Base-by-base conservation (phyloP, 2,797 vertebrate species). In the Coregonus sp. region DNA sequence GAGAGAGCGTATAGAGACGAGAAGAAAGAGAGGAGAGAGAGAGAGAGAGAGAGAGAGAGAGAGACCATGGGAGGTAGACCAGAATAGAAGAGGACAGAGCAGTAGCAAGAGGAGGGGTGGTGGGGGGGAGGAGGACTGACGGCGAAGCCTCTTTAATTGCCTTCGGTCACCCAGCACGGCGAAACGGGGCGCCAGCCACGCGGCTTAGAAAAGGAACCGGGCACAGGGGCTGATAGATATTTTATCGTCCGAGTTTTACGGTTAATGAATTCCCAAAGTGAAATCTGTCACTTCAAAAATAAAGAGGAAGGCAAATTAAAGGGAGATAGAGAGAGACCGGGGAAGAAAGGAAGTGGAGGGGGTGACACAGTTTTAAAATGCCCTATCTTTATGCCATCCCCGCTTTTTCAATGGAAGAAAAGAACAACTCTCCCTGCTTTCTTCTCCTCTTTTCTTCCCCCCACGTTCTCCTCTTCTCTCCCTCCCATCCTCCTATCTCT, bases 201-300 rank as follows among this genome's bases (percentile, higher is more conserved):
- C 94, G 85, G 95, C 94, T 94, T 91, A 93, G 91, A 89, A 91
- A 93, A 94, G 94, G 93, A 95, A 93, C 94, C 94, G 90, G 90
- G 87, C 91, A 89, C 87, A 88, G 89, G 80, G 87, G 82, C 89
- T 93, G 94, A 97, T 97, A 96, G 95, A 95, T 95, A 96, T 97
- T 97, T 97, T 96, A 97, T 96, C 96, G 91, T 94, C 94, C 95
- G 95, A 96, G 95, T 97, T 63, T 96, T 96, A 97, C 94, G 92
- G 96, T 96, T 98, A 97, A 98, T 99, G 96, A 97, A 97, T 98
- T 98, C 95, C 96, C 95, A 96, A 95, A 94, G 91, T 93, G 96
- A 97, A 97, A 97, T 97, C 96, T 97, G 96, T 97, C 96, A 97
- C 93, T 97, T 95, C 83, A 93, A 92, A 94, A 87, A 94, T 92